phyloP scores from a whole-genome alignment of 2,113 vertebrate species.

The Dasyornis broadbenti region DNA sequence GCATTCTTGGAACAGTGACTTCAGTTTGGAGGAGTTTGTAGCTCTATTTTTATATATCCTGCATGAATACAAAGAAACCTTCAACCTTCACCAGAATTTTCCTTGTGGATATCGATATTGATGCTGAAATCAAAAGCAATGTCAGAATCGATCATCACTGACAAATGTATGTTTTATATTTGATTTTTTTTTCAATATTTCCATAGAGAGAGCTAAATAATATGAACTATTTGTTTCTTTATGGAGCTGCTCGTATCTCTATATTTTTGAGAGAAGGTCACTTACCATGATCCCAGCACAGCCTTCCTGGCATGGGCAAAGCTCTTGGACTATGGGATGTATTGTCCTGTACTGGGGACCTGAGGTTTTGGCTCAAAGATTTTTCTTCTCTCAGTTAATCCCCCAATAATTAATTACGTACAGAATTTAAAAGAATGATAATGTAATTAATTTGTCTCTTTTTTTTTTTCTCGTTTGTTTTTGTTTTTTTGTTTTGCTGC shows the following conservation, averaged over 20 bases:
- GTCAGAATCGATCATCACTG: not conserved
- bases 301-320: not conserved
- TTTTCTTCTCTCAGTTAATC: not conserved
- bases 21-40: not conserved
- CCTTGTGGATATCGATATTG: not conserved
- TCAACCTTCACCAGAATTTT: not conserved
- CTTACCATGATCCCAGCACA: not conserved
- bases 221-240: not conserved
- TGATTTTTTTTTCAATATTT: not conserved
- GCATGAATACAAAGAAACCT: not conserved
- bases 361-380: not conserved
- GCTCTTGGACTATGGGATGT: not conserved
- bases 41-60: not conserved
- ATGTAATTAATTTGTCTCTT: not conserved
- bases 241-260: not conserved
- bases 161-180: not conserved
- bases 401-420: not conserved
- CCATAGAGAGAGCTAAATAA: not conserved
- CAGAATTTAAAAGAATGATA: not conserved
- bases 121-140: not conserved
- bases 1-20: not conserved
- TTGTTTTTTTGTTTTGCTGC: not conserved
- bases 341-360: not conserved
- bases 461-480: not conserved
- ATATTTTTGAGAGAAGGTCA: not conserved